Conservation (phyloP, 1,140 invertebrate genomes). For the Hypothenemus hampei region DNA sequence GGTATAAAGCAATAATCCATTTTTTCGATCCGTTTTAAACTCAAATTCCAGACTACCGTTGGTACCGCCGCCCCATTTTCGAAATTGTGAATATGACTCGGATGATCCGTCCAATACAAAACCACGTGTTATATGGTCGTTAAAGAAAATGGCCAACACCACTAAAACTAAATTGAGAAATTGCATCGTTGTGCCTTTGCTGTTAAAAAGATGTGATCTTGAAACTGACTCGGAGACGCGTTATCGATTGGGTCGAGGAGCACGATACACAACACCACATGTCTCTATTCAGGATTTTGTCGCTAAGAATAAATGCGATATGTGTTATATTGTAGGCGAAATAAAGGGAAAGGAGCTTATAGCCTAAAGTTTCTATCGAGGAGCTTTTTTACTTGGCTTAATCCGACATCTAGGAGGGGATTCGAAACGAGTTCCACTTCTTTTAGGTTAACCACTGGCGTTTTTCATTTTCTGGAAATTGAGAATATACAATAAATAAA, state of each 20-base stretch:
- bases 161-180: slow-evolving; percentile 8
- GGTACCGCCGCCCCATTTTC: slow-evolving; percentile 80
- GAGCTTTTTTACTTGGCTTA: too few species aligned
- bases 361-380: too few species aligned
- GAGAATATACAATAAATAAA: too few species aligned
- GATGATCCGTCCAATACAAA: slow-evolving; percentile 79
- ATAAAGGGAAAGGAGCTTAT: too few species aligned
- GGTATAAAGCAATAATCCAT: slow-evolving; percentile 84
- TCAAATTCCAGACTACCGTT: slow-evolving; percentile 88
- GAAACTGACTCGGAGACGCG: background rate
- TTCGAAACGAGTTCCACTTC: too few species aligned
- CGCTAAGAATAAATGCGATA: slow-evolving; percentile 11
- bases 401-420: too few species aligned
- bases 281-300: too few species aligned
- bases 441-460: too few species aligned
- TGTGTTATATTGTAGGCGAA: too few species aligned
- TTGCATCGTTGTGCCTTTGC: slow-evolving; percentile 18
- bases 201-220: background rate
- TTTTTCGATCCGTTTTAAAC: slow-evolving; percentile 86
- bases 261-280: slow-evolving; percentile 8
- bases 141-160: slow-evolving; percentile 13
- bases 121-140: too few species aligned
- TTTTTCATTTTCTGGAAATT: too few species aligned
- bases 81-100: slow-evolving; percentile 83
- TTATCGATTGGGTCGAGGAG: slow-evolving; percentile 2